Evolutionary conservation across 2,888 invertebrate genomes (phyloP).

Genomic region (Ectemnius cavifrons): DNA sequence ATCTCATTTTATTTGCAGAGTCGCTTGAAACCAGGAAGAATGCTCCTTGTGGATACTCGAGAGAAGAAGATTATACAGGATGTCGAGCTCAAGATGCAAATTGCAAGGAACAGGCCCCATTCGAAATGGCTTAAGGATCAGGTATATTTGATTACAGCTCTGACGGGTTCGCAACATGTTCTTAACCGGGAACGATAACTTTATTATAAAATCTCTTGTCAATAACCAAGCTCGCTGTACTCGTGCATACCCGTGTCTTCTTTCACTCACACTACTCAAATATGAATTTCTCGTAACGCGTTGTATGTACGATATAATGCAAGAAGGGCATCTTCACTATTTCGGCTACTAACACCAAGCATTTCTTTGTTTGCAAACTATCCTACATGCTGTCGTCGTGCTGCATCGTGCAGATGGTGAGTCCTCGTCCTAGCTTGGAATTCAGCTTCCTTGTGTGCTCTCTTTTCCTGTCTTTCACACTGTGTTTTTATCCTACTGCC

Average conservation of each 20-base stretch:
- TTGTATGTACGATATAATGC: neutral
- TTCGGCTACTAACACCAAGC: conserved; percentile 16
- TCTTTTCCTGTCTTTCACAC: neutral
- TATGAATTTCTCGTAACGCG: neutral
- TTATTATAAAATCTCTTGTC: neutral
- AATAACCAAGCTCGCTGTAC: conserved; percentile 14
- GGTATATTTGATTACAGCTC: conserved; percentile 80
- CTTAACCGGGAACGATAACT: neutral
- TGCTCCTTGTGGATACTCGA: conserved; percentile 97
- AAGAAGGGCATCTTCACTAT: neutral
- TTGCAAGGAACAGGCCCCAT: conserved; percentile 93
- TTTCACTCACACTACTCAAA: neutral
- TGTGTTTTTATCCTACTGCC: neutral
- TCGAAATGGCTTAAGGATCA: conserved; percentile 93
- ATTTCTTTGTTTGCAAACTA: conserved; percentile 70
- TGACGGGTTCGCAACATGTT: neutral
- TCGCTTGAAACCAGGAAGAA: conserved; percentile 97
- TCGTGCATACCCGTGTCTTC: conserved; percentile 1
- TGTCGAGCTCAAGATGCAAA: conserved; percentile 92
- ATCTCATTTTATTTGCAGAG: conserved; percentile 82
- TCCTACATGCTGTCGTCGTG: conserved; percentile 72
- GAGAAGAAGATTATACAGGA: conserved; percentile 95
- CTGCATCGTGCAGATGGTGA: conserved; percentile 77
- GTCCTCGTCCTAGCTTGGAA: conserved; percentile 58
- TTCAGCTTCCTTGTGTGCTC: neutral